These are phyloP conservation scores for Todus mexicanus DNA, from an alignment of 2,797 vertebrate species.

Conservation along the genomic window DNA sequence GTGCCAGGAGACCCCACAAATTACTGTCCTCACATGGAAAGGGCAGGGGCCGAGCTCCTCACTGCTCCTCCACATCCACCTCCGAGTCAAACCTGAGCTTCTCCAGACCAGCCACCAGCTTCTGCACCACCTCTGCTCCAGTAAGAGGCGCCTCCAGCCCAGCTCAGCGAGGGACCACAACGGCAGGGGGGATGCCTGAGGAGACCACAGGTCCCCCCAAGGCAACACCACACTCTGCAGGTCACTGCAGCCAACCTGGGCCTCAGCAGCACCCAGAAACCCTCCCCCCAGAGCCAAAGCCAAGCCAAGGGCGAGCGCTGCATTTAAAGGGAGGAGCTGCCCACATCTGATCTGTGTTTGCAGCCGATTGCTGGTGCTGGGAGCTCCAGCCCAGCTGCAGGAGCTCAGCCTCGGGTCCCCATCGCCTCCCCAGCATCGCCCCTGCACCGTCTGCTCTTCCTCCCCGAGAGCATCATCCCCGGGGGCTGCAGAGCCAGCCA, in stretches of 20 bases:
- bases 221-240: background rate
- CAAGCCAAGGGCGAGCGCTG: accelerated
- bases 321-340: background rate
- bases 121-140: background rate
- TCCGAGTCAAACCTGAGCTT: constrained; percentile 42
- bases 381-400: background rate
- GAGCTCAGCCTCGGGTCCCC: background rate
- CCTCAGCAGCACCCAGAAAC: background rate
- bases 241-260: background rate
- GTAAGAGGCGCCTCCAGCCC: background rate
- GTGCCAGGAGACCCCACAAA: background rate
- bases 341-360: constrained; percentile 55
- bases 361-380: background rate
- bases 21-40: constrained; percentile 56
- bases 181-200: background rate
- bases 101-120: constrained; percentile 48
- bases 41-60: constrained; percentile 11
- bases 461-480: background rate
- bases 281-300: background rate
- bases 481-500: background rate
- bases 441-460: background rate
- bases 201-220: background rate
- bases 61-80: constrained; percentile 21
- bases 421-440: background rate
- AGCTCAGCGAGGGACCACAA: background rate